Conservation (phyloP, 2,797 vertebrate genomes). For the Chelon auratus region DNA sequence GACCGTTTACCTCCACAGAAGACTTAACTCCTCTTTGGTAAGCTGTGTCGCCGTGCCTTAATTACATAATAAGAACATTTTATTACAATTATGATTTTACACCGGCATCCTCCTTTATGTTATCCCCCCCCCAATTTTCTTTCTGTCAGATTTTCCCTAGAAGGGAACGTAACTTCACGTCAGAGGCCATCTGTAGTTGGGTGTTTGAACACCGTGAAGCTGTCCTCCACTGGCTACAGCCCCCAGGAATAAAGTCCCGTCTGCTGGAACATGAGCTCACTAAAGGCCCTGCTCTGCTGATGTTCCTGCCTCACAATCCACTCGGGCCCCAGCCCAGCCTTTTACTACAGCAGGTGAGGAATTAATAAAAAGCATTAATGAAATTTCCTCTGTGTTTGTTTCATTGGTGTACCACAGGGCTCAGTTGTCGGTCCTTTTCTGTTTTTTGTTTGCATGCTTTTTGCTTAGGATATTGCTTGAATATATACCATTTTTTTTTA, state of each 20-base stretch:
- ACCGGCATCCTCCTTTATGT: accelerated
- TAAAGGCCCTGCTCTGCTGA: conserved; percentile 93
- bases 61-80: background rate
- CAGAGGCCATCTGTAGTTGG: conserved; percentile 92
- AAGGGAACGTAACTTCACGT: conserved; percentile 88
- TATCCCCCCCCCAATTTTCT: background rate
- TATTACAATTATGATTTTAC: too few species aligned
- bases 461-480: background rate
- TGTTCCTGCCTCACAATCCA: conserved; percentile 93
- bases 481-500: background rate
- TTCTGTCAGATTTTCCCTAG: conserved; percentile 89
- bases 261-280: conserved; percentile 87
- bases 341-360: conserved; percentile 89
- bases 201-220: conserved; percentile 90
- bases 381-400: too few species aligned
- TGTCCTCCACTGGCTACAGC: conserved; percentile 83
- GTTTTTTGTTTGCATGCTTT: background rate
- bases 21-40: conserved; percentile 93
- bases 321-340: conserved; percentile 82
- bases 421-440: background rate
- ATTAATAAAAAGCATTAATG: too few species aligned
- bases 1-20: conserved; percentile 92
- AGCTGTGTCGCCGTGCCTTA: conserved; percentile 45
- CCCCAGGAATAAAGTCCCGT: conserved; percentile 79
- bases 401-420: conserved; percentile 7